Conservation (phyloP, 2,888 invertebrate genomes). For the Drosophila planitibia region DNA sequence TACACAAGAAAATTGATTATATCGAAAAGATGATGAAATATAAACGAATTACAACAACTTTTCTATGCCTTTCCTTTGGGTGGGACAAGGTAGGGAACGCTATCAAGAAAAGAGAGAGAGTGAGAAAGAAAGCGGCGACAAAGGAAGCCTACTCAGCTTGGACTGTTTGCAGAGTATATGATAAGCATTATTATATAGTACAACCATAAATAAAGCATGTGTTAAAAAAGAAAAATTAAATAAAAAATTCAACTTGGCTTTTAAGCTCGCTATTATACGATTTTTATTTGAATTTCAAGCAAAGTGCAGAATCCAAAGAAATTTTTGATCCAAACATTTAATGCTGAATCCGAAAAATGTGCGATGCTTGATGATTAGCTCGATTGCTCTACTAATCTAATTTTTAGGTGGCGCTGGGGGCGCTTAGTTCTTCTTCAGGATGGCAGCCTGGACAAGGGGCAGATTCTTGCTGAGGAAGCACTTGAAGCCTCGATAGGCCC, state of each 20-base stretch:
- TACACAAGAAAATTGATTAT: conserved; percentile 71
- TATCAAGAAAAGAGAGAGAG: background rate
- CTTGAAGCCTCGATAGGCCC: conserved; percentile 85
- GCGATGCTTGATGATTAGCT: conserved; percentile 2
- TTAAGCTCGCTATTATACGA: conserved; percentile 75
- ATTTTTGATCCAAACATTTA: conserved; percentile 16
- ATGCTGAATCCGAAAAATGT: conserved; percentile 28
- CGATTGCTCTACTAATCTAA: conserved; percentile 3
- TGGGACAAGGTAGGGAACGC: conserved; percentile 59
- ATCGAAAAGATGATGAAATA: conserved; percentile 73
- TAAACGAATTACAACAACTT: conserved; percentile 75
- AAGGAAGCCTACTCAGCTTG: conserved; percentile 2
- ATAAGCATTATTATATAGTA: conserved; percentile 31
- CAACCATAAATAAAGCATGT: conserved; percentile 11
- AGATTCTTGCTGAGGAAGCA: conserved; percentile 85
- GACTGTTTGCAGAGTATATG: conserved; percentile 6
- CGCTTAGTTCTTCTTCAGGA: conserved; percentile 78
- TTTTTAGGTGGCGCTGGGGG: background rate
- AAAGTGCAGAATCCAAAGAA: conserved; percentile 49
- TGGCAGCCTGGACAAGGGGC: conserved; percentile 84
- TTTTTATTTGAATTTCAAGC: conserved; percentile 71
- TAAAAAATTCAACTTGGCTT: conserved; percentile 25
- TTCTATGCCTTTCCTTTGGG: conserved; percentile 78
- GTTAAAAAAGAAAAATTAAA: conserved; percentile 11
- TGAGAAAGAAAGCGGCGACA: conserved; percentile 1